A percentile compares a stretch with the other conserved stretches of the same genome.
These are phyloP conservation scores for Polydrusus tereticollis DNA, from an alignment of 2,888 invertebrate genomes.

Conservation along the genomic window DNA sequence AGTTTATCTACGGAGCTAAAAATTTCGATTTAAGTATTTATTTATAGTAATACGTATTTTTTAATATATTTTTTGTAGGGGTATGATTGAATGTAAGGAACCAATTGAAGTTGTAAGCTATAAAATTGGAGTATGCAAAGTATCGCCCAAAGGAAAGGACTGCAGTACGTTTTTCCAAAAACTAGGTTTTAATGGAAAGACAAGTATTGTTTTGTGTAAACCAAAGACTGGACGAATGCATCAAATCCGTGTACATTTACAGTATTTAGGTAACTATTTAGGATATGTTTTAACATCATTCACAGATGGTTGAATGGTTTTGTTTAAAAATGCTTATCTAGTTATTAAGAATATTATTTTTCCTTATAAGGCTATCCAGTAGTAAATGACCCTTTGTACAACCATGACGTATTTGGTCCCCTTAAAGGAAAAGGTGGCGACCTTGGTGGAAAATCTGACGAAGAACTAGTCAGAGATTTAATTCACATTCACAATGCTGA, in stretches of 20 bases:
- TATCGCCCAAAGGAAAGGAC: constrained; percentile 92
- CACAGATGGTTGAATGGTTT: neutral
- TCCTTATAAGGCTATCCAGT: constrained; percentile 87
- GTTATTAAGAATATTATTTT: neutral
- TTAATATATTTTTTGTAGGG: constrained; percentile 70
- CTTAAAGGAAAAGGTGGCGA: constrained; percentile 90
- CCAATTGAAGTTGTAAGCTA: constrained; percentile 95
- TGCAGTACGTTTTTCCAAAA: constrained; percentile 93
- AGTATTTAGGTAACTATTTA: constrained; percentile 96
- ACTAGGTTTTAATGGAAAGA: constrained; percentile 88
- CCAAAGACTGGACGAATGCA: constrained; percentile 98
- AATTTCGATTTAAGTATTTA: neutral
- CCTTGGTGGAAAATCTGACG: constrained; percentile 89
- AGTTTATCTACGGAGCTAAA: too few relatives aligned
- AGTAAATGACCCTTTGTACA: constrained; percentile 97
- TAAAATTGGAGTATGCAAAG: constrained; percentile 96
- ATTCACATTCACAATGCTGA: constrained; percentile 95
- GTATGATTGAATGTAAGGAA: constrained; percentile 86
- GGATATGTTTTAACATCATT: too few relatives aligned
- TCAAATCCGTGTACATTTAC: constrained; percentile 98
- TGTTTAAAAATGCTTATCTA: neutral
- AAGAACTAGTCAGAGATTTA: constrained; percentile 88
- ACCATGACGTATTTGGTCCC: constrained; percentile 95
- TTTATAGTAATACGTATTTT: neutral
- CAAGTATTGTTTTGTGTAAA: constrained; percentile 93